phyloP scores from a whole-genome alignment of 2,113 vertebrate genomes.

The Phalacrocorax pelagicus region DNA sequence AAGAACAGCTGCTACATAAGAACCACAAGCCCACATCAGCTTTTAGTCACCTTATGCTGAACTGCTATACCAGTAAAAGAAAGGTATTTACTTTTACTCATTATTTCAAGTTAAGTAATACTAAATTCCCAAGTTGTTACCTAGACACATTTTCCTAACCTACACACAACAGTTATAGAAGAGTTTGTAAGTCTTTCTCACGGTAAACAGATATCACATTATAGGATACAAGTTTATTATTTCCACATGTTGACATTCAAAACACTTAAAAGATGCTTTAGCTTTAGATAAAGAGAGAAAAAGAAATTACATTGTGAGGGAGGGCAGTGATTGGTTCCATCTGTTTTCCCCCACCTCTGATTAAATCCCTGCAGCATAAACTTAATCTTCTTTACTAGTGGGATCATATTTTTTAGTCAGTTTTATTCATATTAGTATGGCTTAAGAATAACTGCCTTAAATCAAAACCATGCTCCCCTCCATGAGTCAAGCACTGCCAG shows the following conservation, averaged over 20 bases:
- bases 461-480: not conserved
- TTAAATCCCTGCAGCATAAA: not conserved
- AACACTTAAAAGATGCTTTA: not conserved
- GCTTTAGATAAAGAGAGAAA: not conserved
- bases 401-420: not conserved
- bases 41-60: not conserved
- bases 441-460: not conserved
- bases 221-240: not conserved
- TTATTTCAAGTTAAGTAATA: not conserved
- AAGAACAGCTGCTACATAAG: not conserved
- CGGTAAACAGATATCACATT: not conserved
- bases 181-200: not conserved
- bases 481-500: not conserved
- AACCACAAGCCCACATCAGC: not conserved
- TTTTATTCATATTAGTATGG: not conserved
- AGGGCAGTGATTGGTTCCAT: not conserved
- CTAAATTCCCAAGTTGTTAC: not conserved
- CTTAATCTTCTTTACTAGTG: not conserved
- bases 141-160: not conserved
- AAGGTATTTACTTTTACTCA: not conserved
- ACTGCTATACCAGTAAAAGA: not conserved
- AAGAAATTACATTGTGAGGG: fast-evolving
- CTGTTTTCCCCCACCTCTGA: too few relatives aligned
- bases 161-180: not conserved
- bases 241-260: not conserved